Evolutionary conservation across 2,888 invertebrate genomes (phyloP).

Genomic region (Heptascelio sp.): DNA sequence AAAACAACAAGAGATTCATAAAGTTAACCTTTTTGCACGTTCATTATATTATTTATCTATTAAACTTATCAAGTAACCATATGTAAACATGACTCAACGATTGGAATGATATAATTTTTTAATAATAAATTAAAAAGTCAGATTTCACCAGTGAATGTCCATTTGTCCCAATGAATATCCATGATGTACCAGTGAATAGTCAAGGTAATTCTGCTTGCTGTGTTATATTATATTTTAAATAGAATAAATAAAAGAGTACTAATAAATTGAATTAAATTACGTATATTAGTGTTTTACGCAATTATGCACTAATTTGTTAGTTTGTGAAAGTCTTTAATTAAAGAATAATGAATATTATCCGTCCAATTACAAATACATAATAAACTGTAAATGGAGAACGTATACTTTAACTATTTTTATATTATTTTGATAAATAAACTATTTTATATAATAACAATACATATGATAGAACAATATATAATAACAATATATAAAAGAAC

Average conservation of each 20-base stretch:
- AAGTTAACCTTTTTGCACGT: background rate
- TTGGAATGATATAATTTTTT: slow-evolving; percentile 16
- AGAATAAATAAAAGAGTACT: background rate
- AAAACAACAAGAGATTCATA: background rate
- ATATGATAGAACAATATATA: too few species aligned
- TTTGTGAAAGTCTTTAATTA: slow-evolving; percentile 4
- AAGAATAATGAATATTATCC: background rate
- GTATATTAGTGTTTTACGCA: background rate
- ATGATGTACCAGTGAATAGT: slow-evolving; percentile 14
- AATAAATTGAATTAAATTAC: slow-evolving; percentile 1
- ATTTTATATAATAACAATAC: background rate
- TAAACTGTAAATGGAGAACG: background rate
- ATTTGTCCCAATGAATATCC: slow-evolving; percentile 4
- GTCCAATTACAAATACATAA: slow-evolving; percentile 4
- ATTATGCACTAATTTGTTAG: slow-evolving; percentile 3
- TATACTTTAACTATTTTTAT: background rate
- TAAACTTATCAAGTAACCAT: slow-evolving; percentile 19
- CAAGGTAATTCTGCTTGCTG: slow-evolving; percentile 9
- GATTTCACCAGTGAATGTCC: background rate
- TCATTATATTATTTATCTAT: background rate
- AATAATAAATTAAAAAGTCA: slow-evolving; percentile 24
- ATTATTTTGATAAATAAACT: background rate
- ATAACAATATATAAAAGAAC: too few species aligned
- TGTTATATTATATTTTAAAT: background rate
- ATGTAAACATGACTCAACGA: slow-evolving; percentile 14